A percentile compares a stretch with the other conserved stretches of the same genome.
Conservation (phyloP, 2,888 invertebrate genomes). For the Phragmatobia fuliginosa region DNA sequence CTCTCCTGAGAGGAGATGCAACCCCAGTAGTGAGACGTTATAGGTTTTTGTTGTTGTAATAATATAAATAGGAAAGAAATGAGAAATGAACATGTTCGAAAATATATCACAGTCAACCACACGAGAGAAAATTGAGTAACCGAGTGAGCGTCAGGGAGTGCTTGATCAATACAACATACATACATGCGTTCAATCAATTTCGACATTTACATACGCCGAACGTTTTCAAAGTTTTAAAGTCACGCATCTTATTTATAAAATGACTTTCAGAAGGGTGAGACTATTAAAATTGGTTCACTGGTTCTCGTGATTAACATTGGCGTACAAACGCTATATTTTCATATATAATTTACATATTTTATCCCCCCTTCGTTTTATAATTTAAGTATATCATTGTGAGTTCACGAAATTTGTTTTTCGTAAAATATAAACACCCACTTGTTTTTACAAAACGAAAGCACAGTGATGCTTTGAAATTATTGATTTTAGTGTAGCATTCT, state of each 20-base stretch:
- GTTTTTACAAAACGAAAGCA: neutral
- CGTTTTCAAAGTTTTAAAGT: slow-evolving; percentile 32
- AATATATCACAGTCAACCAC: slow-evolving; percentile 31
- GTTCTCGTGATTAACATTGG: slow-evolving; percentile 38
- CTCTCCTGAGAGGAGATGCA: too few species aligned
- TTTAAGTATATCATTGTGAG: neutral
- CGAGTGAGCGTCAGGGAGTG: slow-evolving; percentile 17
- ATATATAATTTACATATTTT: slow-evolving; percentile 20
- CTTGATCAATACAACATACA: slow-evolving; percentile 24
- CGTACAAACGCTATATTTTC: slow-evolving; percentile 36
- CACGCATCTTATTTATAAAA: slow-evolving; percentile 37
- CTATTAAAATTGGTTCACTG: slow-evolving; percentile 49
- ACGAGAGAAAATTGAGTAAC: slow-evolving; percentile 31
- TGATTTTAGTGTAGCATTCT: neutral
- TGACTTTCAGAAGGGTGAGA: slow-evolving; percentile 24
- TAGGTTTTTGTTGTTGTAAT: neutral
- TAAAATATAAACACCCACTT: too few species aligned
- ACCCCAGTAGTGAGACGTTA: too few species aligned
- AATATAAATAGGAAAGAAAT: too few species aligned
- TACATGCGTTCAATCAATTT: slow-evolving; percentile 23
- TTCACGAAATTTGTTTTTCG: neutral
- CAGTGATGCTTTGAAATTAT: neutral
- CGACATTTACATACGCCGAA: slow-evolving; percentile 17
- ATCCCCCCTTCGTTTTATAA: neutral
- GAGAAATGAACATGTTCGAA: slow-evolving; percentile 15